Conservation (phyloP, 2,888 invertebrate species). For the Drosophila mimetica region DNA sequence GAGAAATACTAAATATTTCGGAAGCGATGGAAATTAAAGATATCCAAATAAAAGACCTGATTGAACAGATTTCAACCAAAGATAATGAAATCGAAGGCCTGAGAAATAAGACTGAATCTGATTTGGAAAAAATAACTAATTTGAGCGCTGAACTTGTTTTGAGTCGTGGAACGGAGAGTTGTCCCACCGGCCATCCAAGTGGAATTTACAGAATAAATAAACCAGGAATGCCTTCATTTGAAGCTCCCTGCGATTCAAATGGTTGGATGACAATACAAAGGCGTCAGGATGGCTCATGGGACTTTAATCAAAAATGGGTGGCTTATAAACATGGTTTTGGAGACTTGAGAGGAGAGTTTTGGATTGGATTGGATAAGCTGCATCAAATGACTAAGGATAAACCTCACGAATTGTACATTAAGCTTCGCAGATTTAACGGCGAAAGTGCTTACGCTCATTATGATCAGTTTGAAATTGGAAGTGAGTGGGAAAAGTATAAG, state of each 20-base stretch:
- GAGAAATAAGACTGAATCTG: background rate
- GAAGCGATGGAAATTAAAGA: no score
- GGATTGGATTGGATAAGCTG: conserved; percentile 11
- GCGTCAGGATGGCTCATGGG: background rate
- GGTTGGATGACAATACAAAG: conserved; percentile 7
- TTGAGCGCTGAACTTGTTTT: background rate
- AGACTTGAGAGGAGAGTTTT: conserved; percentile 5
- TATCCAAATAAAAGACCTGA: no score
- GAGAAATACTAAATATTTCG: no score
- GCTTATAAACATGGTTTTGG: conserved; percentile 11
- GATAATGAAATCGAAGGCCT: background rate
- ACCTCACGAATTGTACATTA: conserved; percentile 1
- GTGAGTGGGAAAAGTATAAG: background rate
- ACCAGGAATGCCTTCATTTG: background rate
- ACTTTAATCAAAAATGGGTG: conserved; percentile 8
- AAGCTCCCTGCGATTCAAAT: background rate
- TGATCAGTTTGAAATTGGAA: no score
- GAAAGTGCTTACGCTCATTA: background rate
- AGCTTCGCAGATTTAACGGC: background rate
- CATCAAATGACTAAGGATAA: conserved; percentile 3
- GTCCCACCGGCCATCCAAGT: background rate
- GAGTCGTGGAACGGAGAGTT: background rate
- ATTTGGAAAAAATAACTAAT: background rate
- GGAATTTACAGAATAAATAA: background rate
- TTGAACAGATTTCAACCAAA: background rate